These are phyloP conservation scores for Epinephelus lanceolatus DNA, from an alignment of 2,113 vertebrate species.

Conservation along the genomic window DNA sequence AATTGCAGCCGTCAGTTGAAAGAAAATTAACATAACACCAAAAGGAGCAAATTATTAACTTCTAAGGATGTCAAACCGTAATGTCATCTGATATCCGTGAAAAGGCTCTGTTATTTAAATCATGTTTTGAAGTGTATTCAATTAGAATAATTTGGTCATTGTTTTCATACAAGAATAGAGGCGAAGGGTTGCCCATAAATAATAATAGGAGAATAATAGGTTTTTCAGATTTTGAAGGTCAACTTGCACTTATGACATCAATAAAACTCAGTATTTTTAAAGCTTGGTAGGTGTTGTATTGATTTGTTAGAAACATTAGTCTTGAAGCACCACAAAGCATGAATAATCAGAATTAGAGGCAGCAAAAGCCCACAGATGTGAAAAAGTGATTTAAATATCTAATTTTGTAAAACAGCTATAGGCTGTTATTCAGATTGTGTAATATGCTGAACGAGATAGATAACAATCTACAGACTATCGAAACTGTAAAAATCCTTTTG, in stretches of 20 bases:
- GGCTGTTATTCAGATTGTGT: conserved; percentile 62
- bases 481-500: conserved; percentile 41
- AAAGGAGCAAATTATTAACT: conserved; percentile 35
- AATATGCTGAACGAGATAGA: conserved; percentile 61
- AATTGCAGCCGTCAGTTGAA: conserved; percentile 52
- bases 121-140: conserved; percentile 10
- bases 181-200: not conserved
- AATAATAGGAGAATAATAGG: not conserved
- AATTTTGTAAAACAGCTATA: conserved; percentile 57
- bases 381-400: conserved; percentile 44
- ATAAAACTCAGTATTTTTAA: not conserved
- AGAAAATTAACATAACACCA: conserved; percentile 36
- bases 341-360: conserved; percentile 50
- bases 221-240: not conserved
- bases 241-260: not conserved
- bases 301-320: not conserved
- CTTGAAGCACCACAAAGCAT: conserved; percentile 21
- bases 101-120: conserved; percentile 7
- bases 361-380: conserved; percentile 17
- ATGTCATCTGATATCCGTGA: conserved; percentile 2
- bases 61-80: conserved; percentile 14
- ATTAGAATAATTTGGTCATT: conserved; percentile 2
- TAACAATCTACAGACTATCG: conserved; percentile 53
- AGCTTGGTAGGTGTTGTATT: not conserved
- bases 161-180: not conserved